Evolutionary conservation across 2,113 vertebrate species (phyloP).

Genomic region (Scophthalmus maximus): DNA sequence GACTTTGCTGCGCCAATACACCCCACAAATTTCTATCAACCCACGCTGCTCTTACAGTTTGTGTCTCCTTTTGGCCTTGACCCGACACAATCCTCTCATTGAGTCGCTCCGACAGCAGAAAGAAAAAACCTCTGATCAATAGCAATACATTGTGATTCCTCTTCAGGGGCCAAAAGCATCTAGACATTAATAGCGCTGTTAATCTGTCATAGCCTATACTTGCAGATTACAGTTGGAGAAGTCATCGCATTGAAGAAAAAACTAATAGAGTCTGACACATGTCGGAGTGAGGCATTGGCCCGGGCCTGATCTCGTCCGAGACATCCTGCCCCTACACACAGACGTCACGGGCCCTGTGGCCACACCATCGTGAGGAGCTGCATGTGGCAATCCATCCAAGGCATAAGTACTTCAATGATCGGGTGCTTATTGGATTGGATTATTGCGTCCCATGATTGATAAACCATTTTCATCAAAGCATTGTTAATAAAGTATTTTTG

Average conservation of each 20-base stretch:
- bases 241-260: slow-evolving; percentile 55
- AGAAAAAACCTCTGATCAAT: slow-evolving; percentile 45
- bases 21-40: not conserved
- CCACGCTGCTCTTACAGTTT: not conserved
- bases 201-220: slow-evolving; percentile 53
- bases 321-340: slow-evolving; percentile 59
- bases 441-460: not conserved
- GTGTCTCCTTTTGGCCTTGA: slow-evolving; percentile 46
- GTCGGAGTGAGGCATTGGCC: slow-evolving; percentile 65
- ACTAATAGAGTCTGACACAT: slow-evolving; percentile 74
- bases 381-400: slow-evolving; percentile 54
- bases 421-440: slow-evolving; percentile 13
- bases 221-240: slow-evolving; percentile 53
- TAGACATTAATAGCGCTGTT: slow-evolving; percentile 55
- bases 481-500: no score
- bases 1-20: not conserved
- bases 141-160: slow-evolving; percentile 11
- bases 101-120: slow-evolving; percentile 3
- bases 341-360: slow-evolving; percentile 57
- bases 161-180: slow-evolving; percentile 39
- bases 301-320: slow-evolving; percentile 57
- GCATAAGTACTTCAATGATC: slow-evolving; percentile 43
- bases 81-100: not conserved
- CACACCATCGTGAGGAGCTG: slow-evolving; percentile 42
- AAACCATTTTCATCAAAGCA: not conserved